phyloP scores from a whole-genome alignment of 2,113 vertebrate species.

The Romanogobio albipinnatus region DNA sequence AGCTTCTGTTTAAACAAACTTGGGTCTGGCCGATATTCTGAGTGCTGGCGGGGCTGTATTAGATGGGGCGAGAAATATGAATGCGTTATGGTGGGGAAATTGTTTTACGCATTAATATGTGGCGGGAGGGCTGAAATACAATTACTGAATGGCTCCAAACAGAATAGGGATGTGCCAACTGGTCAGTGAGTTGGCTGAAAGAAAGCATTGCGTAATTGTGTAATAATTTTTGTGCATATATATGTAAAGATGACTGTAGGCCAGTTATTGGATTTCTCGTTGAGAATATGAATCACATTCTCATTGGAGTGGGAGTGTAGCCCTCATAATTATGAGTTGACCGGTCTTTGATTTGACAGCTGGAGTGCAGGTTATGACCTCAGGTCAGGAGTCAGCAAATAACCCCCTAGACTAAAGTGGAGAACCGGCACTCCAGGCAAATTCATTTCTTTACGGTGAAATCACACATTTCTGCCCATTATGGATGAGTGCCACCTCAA shows the following conservation, averaged over 20 bases:
- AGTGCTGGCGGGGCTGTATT: conserved; percentile 26
- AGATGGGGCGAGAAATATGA: conserved; percentile 27
- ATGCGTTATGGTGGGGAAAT: conserved; percentile 12
- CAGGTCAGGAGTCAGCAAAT: conserved; percentile 38
- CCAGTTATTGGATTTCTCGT: conserved; percentile 14
- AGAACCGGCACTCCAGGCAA: conserved; percentile 36
- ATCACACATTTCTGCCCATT: conserved; percentile 73
- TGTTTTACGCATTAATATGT: neutral
- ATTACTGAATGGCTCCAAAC: conserved; percentile 2
- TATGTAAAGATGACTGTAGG: conserved; percentile 2
- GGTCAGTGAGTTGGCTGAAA: neutral
- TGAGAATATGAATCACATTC: conserved; percentile 12
- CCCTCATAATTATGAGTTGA: conserved; percentile 30
- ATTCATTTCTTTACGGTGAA: conserved; percentile 55
- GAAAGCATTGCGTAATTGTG: neutral
- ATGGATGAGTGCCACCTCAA: conserved; percentile 75
- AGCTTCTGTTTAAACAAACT: conserved; percentile 47
- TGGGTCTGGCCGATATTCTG: conserved; percentile 13
- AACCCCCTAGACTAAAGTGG: conserved; percentile 24
- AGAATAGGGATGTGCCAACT: neutral
- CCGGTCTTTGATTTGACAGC: conserved; percentile 46
- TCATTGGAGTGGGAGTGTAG: conserved; percentile 17
- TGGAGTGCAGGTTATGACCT: conserved; percentile 46
- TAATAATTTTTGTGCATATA: neutral
- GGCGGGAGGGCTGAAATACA: neutral